Evolutionary conservation across 2,113 vertebrate species (phyloP), one percentile per base, ranked within the genome.

Genomic region (Muscicapa adusta): DNA sequence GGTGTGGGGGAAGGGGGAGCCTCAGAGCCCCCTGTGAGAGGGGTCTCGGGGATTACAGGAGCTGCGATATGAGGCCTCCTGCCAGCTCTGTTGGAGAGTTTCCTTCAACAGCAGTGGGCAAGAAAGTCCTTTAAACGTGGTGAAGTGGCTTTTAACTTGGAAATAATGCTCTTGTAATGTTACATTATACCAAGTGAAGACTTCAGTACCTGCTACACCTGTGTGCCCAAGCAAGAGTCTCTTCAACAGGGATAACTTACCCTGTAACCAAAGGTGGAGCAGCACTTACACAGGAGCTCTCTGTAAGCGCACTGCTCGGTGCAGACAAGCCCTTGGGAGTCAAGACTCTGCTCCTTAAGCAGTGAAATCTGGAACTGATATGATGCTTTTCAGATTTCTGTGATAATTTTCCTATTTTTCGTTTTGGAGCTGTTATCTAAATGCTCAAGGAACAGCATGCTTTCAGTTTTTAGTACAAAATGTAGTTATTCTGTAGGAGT

Each of bases 41-140:
- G 10, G 26, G 5, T 4, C 29, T 1, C 6, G 54, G 26, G 16
- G 5, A 3, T 19, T 26, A 0, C 4, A 5, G 50, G 3, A 0
- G 31, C 40, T 6, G 54, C 17, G 1, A 1, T 10, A 45, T 31
- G 62, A 6, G 56, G 45, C 3, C 31, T 62, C 25, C 70, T 62
- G n/a, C 11, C 15, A 2, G 3, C n/a, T 14, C 14, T 19, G 0
- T 1, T 4, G 3, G 12, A 26, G 33, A 9, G 22, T 20, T 42
- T 26, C 29, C 40, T 12, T 22, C 18, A 6, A 3, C 22, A 11
- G 6, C 19, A 5, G 16, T 2, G 34, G 33, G 8, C 17, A 22
- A 14, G 24, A 23, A 16, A 6, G 60, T 10, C 38, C 38, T 50
- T 42, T 33, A n/a, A 42, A 19, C 15, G 0, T 4, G 8, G 3